Evolutionary conservation across 2,797 vertebrate species (phyloP).

Genomic region (Hippocampus kuda): DNA sequence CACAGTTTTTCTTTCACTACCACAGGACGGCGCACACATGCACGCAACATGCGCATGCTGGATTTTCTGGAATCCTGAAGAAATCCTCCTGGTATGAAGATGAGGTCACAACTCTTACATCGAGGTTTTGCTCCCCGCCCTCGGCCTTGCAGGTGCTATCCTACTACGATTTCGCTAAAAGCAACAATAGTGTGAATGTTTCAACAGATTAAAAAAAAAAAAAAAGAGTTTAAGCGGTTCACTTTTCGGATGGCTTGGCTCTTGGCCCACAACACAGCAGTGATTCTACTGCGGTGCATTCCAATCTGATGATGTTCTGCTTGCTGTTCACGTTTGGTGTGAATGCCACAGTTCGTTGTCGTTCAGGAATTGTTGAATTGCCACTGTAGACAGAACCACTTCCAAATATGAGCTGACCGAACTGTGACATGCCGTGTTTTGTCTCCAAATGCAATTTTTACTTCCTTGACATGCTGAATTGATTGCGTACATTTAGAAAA

Average conservation of each 20-base stretch:
- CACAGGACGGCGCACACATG: conserved; percentile 23
- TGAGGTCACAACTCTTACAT: conserved; percentile 36
- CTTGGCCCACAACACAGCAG: background rate
- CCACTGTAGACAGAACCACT: background rate
- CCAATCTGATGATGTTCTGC: background rate
- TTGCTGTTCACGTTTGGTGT: background rate
- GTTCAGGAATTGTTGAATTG: background rate
- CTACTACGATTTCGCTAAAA: conserved; percentile 12
- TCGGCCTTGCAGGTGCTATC: conserved; percentile 20
- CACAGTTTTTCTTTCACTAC: conserved; percentile 14
- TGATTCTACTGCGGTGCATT: background rate
- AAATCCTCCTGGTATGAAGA: conserved; percentile 16
- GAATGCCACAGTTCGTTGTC: no score
- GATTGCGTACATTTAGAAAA: background rate
- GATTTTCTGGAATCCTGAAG: conserved; percentile 10
- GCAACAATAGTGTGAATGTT: background rate
- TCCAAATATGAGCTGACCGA: background rate
- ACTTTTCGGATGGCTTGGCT: background rate
- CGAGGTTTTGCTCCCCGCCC: conserved; percentile 15
- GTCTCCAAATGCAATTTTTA: background rate
- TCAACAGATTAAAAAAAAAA: background rate
- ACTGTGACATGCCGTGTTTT: background rate
- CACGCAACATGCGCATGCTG: background rate
- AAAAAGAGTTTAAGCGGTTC: background rate
- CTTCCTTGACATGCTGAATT: background rate